Evolutionary conservation across 2,113 vertebrate genomes (phyloP).

Genomic region (Nerophis ophidion): DNA sequence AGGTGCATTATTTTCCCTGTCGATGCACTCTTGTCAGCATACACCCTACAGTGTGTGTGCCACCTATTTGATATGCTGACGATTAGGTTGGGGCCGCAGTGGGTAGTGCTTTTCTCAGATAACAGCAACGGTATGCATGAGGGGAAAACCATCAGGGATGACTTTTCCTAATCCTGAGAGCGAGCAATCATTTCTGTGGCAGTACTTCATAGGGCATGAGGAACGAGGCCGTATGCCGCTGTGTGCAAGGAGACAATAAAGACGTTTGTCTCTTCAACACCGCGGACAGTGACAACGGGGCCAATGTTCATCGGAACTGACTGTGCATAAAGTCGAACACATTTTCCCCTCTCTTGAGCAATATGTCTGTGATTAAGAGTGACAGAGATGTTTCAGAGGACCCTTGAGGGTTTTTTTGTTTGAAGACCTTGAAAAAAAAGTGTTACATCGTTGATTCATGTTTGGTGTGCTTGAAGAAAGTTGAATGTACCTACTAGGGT

Average conservation of each 20-base stretch:
- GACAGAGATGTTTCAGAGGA: conserved; percentile 46
- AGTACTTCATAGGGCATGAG: conserved; percentile 42
- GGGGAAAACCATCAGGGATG: conserved; percentile 27
- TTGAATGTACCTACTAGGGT: neutral
- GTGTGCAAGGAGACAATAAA: conserved; percentile 51
- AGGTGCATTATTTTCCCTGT: neutral
- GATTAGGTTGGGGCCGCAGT: conserved; percentile 2
- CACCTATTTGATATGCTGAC: conserved; percentile 23
- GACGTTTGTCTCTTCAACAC: conserved; percentile 49
- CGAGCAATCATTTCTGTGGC: conserved; percentile 36
- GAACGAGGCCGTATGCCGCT: conserved; percentile 36
- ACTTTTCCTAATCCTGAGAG: conserved; percentile 6
- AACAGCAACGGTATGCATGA: conserved; percentile 11
- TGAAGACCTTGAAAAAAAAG: conserved; percentile 33
- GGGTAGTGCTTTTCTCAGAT: conserved; percentile 10
- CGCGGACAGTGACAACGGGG: conserved; percentile 41
- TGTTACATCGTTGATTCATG: conserved; percentile 35
- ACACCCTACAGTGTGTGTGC: neutral
- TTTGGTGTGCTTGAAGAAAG: conserved; percentile 21
- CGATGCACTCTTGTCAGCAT: conserved; percentile 1
- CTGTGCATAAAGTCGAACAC: conserved; percentile 64
- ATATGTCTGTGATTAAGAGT: conserved; percentile 54
- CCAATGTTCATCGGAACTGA: conserved; percentile 58
- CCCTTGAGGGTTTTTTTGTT: conserved; percentile 30
- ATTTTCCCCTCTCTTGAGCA: conserved; percentile 43